Percentiles rank a stretch among this genome's conserved stretches.
phyloP scores from a whole-genome alignment of 2,888 invertebrate genomes.

The Cerastis leucographa region DNA sequence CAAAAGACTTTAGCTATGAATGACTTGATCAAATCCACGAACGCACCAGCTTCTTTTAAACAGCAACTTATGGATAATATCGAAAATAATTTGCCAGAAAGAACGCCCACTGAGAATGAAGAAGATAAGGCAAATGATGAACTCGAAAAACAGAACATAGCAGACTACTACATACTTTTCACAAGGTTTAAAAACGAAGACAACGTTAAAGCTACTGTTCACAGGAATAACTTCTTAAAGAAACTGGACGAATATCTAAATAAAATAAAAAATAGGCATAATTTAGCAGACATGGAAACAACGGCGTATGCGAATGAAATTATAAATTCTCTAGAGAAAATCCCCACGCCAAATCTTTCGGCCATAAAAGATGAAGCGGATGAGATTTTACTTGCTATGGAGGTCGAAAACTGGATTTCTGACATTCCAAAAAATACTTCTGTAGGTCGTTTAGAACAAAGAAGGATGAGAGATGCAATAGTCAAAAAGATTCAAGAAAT shows the following conservation, averaged over 20 bases:
- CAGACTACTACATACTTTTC: slow-evolving; percentile 77
- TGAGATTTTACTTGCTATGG: slow-evolving; percentile 77
- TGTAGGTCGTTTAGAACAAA: slow-evolving; percentile 68
- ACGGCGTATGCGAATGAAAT: slow-evolving; percentile 70
- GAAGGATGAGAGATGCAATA: slow-evolving; percentile 73
- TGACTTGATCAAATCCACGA: slow-evolving; percentile 65
- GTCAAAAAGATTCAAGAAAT: slow-evolving; percentile 76
- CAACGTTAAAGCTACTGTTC: slow-evolving; percentile 73
- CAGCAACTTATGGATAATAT: slow-evolving; percentile 76
- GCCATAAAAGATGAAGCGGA: slow-evolving; percentile 78
- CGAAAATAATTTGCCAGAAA: slow-evolving; percentile 67
- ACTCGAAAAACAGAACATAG: slow-evolving; percentile 72
- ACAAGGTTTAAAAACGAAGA: slow-evolving; percentile 75
- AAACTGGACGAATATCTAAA: slow-evolving; percentile 72
- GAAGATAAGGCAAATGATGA: slow-evolving; percentile 71
- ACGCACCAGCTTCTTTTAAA: slow-evolving; percentile 72
- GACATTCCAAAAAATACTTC: slow-evolving; percentile 75
- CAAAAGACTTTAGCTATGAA: slow-evolving; percentile 75
- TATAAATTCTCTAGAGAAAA: slow-evolving; percentile 74
- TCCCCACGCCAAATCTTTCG: slow-evolving; percentile 77
- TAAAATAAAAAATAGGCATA: slow-evolving; percentile 71
- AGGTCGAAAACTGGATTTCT: slow-evolving; percentile 81
- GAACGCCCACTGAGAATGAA: slow-evolving; percentile 42
- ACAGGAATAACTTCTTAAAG: slow-evolving; percentile 75
- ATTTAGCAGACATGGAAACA: slow-evolving; percentile 22